Evolutionary conservation across 2,888 invertebrate genomes (phyloP), one percentile per base, ranked within the genome.

Genomic region (Lutraria lutraria): DNA sequence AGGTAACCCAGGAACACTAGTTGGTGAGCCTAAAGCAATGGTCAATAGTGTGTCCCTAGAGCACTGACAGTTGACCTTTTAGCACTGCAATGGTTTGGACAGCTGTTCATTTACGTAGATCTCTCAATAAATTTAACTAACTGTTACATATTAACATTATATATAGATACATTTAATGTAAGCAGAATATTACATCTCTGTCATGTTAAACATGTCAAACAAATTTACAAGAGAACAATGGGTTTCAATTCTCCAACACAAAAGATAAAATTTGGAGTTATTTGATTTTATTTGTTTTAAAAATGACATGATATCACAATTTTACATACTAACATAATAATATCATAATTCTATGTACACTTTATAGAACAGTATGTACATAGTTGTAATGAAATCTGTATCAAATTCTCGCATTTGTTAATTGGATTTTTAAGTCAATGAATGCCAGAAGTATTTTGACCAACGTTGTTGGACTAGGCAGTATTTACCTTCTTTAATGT

Each of bases 241-340:
- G 56, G 13, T 56, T 56, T 56, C 56, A 56, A 19, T 3, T 16
- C 3, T 19, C 12, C 4, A 25, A 0, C 12, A 68, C 25, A 68
- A 68, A 68, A n/a, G 13, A 68, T 12, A 25, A 12, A 43, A 13
- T 25, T 68, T 68, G 63, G 63, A 34, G 29, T 76, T 81, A 81
- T 25, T 81, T 52, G 25, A 82, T 85, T 85, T 85, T 79, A 54
- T 85, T 72, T 76, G 79, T 80, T 76, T 43, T 85, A 80, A 85
- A 85, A 80, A 80, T 85, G 85, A 85, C 85, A 85, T 80, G 31
- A 56, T 85, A 85, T 85, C 85, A 85, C 85, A 85, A 85, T 80
- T 79, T n/a, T 85, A 85, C 60, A 85, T 16, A 84, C 84, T 84
- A 84, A 60, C 52, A 84, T 83, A 83, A 72, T 84, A 84, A 84